These are phyloP conservation scores for Crenuchus spilurus DNA, from an alignment of 2,797 vertebrate species.

Conservation along the genomic window DNA sequence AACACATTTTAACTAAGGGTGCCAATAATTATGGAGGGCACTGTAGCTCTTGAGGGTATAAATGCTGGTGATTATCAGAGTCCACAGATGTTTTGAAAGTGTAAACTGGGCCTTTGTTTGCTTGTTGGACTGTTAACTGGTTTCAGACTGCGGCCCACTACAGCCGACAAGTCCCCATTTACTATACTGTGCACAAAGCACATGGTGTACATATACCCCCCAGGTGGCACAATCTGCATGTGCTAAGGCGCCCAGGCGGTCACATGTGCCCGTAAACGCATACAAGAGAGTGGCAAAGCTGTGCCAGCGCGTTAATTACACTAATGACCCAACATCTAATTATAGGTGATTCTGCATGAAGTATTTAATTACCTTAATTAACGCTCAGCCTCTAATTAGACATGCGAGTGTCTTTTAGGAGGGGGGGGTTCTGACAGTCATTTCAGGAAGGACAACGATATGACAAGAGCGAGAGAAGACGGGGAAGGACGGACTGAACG, in stretches of 20 bases:
- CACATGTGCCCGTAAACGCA: neutral
- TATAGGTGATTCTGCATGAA: conserved; percentile 42
- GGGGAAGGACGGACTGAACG: neutral
- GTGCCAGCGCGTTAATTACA: conserved; percentile 28
- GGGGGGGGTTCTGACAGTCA: neutral
- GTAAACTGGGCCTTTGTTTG: too few relatives aligned
- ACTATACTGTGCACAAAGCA: too few relatives aligned
- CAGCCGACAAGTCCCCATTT: too few relatives aligned
- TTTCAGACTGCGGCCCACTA: too few relatives aligned
- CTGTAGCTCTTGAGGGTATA: too few relatives aligned
- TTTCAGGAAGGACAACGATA: neutral
- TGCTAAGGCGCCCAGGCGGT: neutral
- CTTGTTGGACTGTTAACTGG: too few relatives aligned
- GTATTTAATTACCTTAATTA: conserved; percentile 52
- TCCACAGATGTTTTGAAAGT: too few relatives aligned
- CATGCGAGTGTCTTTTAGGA: conserved; percentile 13
- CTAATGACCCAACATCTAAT: conserved; percentile 41
- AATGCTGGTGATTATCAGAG: too few relatives aligned
- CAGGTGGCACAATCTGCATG: neutral
- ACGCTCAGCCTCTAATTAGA: conserved; percentile 42
- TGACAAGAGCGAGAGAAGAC: neutral
- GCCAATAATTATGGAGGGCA: too few relatives aligned
- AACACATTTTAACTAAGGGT: too few relatives aligned
- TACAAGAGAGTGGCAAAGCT: neutral
- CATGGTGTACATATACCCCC: neutral